Percentiles rank a stretch among this genome's conserved stretches.
phyloP scores from a whole-genome alignment of 2,113 vertebrate genomes.

The Ellobius talpinus region DNA sequence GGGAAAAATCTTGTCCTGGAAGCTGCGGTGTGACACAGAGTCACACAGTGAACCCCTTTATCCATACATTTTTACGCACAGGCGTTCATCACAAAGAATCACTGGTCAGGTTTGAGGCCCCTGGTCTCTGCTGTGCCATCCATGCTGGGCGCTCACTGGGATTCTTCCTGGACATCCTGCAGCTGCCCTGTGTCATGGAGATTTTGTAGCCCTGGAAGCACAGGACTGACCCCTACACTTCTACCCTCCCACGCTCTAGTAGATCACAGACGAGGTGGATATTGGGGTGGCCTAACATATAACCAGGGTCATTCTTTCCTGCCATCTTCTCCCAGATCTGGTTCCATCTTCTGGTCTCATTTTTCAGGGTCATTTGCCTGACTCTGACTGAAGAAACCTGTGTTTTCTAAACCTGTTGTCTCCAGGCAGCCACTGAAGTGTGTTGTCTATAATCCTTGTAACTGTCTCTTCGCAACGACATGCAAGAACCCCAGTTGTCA shows the following conservation, averaged over 20 bases:
- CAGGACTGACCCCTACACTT: not conserved
- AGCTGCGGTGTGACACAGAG: not conserved
- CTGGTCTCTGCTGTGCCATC: not conserved
- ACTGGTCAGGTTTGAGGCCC: not conserved
- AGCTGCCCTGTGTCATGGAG: not conserved
- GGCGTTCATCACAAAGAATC: not conserved
- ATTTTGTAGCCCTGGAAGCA: not conserved
- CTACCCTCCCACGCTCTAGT: too few relatives aligned
- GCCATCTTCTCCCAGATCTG: not conserved
- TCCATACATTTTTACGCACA: not conserved
- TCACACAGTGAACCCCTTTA: not conserved
- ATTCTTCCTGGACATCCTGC: not conserved
- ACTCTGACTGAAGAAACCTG: not conserved
- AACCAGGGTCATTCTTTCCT: not conserved
- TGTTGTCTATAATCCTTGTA: not conserved
- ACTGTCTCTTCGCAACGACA: not conserved
- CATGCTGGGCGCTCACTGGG: not conserved
- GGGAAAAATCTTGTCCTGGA: not conserved
- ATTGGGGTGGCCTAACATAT: not conserved
- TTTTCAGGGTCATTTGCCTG: not conserved
- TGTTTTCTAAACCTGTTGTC: not conserved
- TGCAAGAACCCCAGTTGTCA: too few relatives aligned
- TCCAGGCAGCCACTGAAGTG: not conserved
- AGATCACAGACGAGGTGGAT: too few relatives aligned
- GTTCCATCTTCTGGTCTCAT: not conserved